Conservation (phyloP, 2,113 vertebrate species). For the Rana temporaria region DNA sequence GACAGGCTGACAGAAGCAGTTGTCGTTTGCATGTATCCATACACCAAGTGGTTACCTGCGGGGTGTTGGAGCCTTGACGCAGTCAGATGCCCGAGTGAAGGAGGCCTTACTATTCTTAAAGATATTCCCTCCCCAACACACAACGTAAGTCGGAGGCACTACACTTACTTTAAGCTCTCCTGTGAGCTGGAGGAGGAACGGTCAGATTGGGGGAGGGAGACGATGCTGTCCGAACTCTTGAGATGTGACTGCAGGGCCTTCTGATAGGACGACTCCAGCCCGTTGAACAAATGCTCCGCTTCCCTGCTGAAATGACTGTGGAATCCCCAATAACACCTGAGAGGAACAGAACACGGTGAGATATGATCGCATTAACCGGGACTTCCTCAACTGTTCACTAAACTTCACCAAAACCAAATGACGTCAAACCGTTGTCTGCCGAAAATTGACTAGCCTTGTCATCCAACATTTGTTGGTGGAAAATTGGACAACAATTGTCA, state of each 20-base stretch:
- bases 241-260: constrained; percentile 94
- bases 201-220: constrained; percentile 94
- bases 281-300: constrained; percentile 93
- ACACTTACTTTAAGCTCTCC: constrained; percentile 96
- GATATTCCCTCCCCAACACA: no score
- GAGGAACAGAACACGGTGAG: constrained; percentile 19
- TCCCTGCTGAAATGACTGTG: constrained; percentile 93
- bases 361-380: not conserved
- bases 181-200: constrained; percentile 97
- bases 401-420: no score
- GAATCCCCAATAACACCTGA: constrained; percentile 97
- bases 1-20: no score
- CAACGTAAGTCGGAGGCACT: not conserved
- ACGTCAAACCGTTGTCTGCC: no score
- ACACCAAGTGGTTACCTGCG: no score
- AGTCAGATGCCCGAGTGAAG: no score
- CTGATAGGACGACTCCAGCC: constrained; percentile 93
- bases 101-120: no score
- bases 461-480: no score
- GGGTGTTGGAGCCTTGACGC: no score
- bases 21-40: no score
- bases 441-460: no score
- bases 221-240: constrained; percentile 94
- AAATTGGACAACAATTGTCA: no score
- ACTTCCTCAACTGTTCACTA: not conserved